These are phyloP conservation scores for Galeopsomyia nigrocyanea DNA, from an alignment of 2,888 invertebrate genomes.

Conservation along the genomic window DNA sequence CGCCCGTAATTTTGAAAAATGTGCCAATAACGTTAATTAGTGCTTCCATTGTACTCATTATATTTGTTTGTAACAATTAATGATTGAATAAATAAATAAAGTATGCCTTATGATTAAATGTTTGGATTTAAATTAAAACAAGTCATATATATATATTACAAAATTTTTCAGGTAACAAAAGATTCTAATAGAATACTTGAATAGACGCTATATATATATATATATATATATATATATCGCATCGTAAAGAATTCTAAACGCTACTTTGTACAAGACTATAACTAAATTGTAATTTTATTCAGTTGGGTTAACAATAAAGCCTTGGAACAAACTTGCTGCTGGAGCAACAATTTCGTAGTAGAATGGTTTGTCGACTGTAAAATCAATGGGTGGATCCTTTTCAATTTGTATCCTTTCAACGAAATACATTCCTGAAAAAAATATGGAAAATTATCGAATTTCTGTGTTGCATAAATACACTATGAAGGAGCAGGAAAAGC, in stretches of 20 bases:
- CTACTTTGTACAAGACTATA: too few species aligned
- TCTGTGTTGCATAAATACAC: too few species aligned
- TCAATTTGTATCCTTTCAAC: neutral
- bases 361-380: constrained; percentile 51
- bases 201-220: too few species aligned
- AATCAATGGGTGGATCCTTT: neutral
- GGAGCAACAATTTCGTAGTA: constrained; percentile 48
- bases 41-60: constrained; percentile 33
- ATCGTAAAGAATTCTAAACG: too few species aligned
- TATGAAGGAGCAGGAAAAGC: too few species aligned
- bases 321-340: constrained; percentile 34
- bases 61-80: constrained; percentile 32
- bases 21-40: constrained; percentile 41
- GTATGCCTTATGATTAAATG: neutral
- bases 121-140: too few species aligned
- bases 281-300: too few species aligned
- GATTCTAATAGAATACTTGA: too few species aligned
- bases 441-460: constrained; percentile 27
- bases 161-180: too few species aligned
- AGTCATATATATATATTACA: too few species aligned
- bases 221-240: too few species aligned
- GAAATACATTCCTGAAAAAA: neutral
- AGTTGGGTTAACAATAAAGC: constrained; percentile 37
- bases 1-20: constrained; percentile 14
- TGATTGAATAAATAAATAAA: constrained; percentile 36